These are phyloP conservation scores for Sthenelais limicola DNA, from an alignment of 2,888 invertebrate species.

Conservation along the genomic window DNA sequence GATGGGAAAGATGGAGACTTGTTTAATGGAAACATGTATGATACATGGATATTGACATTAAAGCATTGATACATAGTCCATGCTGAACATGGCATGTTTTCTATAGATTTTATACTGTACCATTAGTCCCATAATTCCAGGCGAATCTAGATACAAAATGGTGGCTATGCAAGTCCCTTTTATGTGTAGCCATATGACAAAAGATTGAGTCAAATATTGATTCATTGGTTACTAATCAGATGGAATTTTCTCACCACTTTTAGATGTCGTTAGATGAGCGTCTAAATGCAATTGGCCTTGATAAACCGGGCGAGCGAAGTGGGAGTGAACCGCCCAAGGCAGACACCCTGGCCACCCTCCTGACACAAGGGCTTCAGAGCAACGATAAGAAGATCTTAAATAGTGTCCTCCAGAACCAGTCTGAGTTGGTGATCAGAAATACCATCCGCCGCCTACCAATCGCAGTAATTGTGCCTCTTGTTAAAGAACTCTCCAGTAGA, in stretches of 20 bases:
- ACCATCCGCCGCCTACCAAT: constrained; percentile 85
- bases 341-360: constrained; percentile 84
- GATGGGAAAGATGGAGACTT: too few relatives aligned
- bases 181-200: too few relatives aligned
- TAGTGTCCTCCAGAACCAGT: constrained; percentile 81
- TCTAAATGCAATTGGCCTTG: constrained; percentile 84
- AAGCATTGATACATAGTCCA: too few relatives aligned
- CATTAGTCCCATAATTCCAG: too few relatives aligned
- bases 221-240: not conserved
- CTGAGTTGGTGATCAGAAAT: constrained; percentile 80
- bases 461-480: constrained; percentile 80
- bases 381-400: constrained; percentile 73
- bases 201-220: not conserved
- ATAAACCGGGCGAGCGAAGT: constrained; percentile 73
- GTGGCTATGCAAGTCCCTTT: too few relatives aligned
- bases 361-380: constrained; percentile 88
- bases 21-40: too few relatives aligned
- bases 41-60: too few relatives aligned
- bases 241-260: constrained; percentile 2
- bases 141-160: too few relatives aligned
- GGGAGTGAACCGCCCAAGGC: constrained; percentile 60
- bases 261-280: constrained; percentile 87
- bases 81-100: too few relatives aligned
- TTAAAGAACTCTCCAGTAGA: constrained; percentile 80
- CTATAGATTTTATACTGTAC: too few relatives aligned